Base-by-base conservation (phyloP, 2,113 vertebrate species). In the Suncus etruscus region DNA sequence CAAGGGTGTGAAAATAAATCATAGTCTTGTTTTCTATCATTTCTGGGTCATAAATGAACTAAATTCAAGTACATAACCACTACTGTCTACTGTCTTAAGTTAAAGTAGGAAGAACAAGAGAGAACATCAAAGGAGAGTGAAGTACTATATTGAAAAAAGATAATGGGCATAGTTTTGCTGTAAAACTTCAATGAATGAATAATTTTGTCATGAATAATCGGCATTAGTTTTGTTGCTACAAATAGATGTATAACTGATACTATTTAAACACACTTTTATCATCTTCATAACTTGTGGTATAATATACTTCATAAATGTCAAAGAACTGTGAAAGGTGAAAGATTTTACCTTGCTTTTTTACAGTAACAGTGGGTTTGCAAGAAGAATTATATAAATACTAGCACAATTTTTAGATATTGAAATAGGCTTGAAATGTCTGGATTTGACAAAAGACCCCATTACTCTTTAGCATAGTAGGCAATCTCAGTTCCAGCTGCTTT, bases 251-350 rank as follows among this genome's bases (percentile, higher is more conserved):
- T n/a, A n/a, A n/a, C n/a, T n/a, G n/a, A n/a, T n/a, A n/a, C n/a
- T n/a, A n/a, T n/a, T n/a, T n/a, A n/a, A n/a, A n/a, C n/a, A n/a
- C n/a, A 1, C 18, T 14, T 54, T 48, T 77, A 32, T 47, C 88
- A 24, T 91, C 50, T 48, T 92, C 11, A 5, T 3, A 32, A n/a
- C 45, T 58, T n/a, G n/a, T 39, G 25, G 48, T 15, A 18, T 20
- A n/a, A 22, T 77, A 29, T 73, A 8, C 86, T 83, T 70, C 7
- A 79, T 86, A n/a, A n/a, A n/a, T 80, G 45, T 65, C 80, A 29
- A 72, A 78, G 76, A 81, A 51, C 87, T 84, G 27, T 76, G 51
- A 94, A 45, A n/a, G 11, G 1, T 22, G 83, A 81, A 72, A 91
- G 7, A 70, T 84, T 78, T 45, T 78, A 45, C 66, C 66, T 84